A percentile compares a stretch with the other conserved stretches of the same genome.
These are phyloP conservation scores for Nephotettix cincticeps DNA, from an alignment of 1,140 invertebrate species.

Conservation along the genomic window DNA sequence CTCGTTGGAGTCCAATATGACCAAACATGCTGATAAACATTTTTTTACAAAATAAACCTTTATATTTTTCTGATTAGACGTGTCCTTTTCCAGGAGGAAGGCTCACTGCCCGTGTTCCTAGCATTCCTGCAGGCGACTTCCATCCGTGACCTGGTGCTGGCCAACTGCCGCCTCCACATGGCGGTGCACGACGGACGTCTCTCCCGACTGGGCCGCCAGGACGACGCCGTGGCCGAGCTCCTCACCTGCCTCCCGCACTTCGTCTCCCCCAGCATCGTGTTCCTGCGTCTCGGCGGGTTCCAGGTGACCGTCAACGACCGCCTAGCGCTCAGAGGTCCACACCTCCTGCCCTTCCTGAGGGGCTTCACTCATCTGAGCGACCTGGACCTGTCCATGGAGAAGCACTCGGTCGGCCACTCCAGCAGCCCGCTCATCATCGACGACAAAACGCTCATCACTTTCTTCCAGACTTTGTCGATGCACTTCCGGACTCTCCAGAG, in stretches of 20 bases:
- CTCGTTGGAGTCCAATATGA: no score
- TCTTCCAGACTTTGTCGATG: constrained; percentile 48
- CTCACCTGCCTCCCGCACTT: constrained; percentile 46
- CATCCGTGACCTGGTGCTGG: constrained; percentile 50
- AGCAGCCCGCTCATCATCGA: constrained; percentile 49
- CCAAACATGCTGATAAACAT: no score
- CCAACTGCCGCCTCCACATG: constrained; percentile 51
- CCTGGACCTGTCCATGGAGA: constrained; percentile 51
- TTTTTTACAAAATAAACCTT: no score
- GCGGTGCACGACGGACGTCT: constrained; percentile 50
- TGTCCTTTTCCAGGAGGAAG: constrained; percentile 45
- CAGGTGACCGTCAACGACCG: constrained; percentile 53
- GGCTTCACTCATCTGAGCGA: constrained; percentile 54
- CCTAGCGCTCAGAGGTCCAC: constrained; percentile 51
- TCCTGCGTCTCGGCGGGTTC: constrained; percentile 53
- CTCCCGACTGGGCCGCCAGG: constrained; percentile 47
- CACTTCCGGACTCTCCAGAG: constrained; percentile 49
- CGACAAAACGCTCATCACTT: constrained; percentile 50
- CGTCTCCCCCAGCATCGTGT: constrained; percentile 48
- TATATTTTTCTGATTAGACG: background rate
- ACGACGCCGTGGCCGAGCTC: constrained; percentile 48
- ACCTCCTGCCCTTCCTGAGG: constrained; percentile 52
- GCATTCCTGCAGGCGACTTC: constrained; percentile 49
- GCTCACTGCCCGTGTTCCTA: constrained; percentile 49
- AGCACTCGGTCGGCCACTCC: constrained; percentile 45